Percentiles rank a stretch among this genome's conserved stretches.
Evolutionary conservation across 2,113 vertebrate species (phyloP).

Genomic region (Scopus umbretta): DNA sequence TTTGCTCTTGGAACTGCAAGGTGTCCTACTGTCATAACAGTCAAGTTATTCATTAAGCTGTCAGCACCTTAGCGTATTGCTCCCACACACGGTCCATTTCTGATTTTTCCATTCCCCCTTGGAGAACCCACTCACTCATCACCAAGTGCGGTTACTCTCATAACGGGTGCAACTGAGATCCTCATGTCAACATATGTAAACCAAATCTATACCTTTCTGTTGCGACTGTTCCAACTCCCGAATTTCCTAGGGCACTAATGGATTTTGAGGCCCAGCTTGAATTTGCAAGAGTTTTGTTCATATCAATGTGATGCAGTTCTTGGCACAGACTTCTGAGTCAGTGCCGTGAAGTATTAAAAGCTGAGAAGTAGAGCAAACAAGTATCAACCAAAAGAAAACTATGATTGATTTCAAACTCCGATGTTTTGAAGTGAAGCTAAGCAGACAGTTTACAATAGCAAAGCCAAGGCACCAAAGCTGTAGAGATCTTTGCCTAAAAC

Average conservation of each 20-base stretch:
- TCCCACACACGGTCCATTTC: conserved; percentile 69
- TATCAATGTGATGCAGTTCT: conserved; percentile 64
- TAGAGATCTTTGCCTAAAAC: not conserved
- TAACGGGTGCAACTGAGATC: conserved; percentile 72
- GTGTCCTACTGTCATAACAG: conserved; percentile 83
- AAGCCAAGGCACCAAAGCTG: conserved; percentile 17
- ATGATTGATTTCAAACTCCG: conserved; percentile 62
- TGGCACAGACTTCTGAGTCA: conserved; percentile 71
- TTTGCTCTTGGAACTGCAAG: conserved; percentile 80
- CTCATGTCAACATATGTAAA: conserved; percentile 77
- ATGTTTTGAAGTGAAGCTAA: conserved; percentile 59
- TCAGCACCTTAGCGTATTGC: conserved; percentile 74
- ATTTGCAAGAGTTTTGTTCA: conserved; percentile 53
- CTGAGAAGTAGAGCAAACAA: conserved; percentile 59
- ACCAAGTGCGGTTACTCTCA: conserved; percentile 68
- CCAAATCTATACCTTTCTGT: conserved; percentile 62
- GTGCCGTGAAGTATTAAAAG: conserved; percentile 36
- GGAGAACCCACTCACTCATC: conserved; percentile 75
- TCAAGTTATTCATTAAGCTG: conserved; percentile 84
- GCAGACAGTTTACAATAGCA: conserved; percentile 53
- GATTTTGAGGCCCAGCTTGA: conserved; percentile 55
- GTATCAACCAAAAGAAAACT: conserved; percentile 30
- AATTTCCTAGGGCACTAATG: conserved; percentile 71
- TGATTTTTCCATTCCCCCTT: conserved; percentile 72
- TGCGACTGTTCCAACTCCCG: conserved; percentile 47